A percentile compares a stretch with the other conserved stretches of the same genome.
Conservation (phyloP, 2,888 invertebrate genomes). For the Syrphus vitripennis region DNA sequence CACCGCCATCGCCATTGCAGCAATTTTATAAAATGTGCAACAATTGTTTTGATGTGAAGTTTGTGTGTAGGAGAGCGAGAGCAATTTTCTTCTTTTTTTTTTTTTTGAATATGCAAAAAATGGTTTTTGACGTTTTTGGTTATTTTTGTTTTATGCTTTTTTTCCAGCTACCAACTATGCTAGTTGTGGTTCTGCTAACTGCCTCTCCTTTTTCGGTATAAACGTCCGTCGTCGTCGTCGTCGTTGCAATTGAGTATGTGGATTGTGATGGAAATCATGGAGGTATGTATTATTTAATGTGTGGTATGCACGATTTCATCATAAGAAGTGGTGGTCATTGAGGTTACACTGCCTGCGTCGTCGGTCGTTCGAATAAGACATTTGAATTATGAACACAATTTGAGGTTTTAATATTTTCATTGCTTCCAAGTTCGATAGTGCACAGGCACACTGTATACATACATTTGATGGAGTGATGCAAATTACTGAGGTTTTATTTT, state of each 20-base stretch:
- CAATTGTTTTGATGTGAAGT: conserved; percentile 59
- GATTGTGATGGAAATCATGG: conserved; percentile 39
- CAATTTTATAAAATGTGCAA: conserved; percentile 51
- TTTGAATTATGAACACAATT: conserved; percentile 15
- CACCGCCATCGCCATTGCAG: not conserved
- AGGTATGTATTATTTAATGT: conserved; percentile 52
- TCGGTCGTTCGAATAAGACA: not conserved
- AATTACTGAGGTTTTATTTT: conserved; percentile 18
- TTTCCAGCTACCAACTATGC: not conserved
- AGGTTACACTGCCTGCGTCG: conserved; percentile 7
- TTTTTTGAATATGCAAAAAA: conserved; percentile 59
- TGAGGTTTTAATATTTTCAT: conserved; percentile 17
- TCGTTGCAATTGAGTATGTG: not conserved
- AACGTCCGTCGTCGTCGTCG: conserved; percentile 2
- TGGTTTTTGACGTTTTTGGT: conserved; percentile 59
- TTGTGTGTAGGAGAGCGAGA: conserved; percentile 51
- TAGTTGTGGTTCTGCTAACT: not conserved
- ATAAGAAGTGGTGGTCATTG: conserved; percentile 57
- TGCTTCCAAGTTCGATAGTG: conserved; percentile 7
- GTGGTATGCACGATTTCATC: conserved; percentile 64
- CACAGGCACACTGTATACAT: not conserved
- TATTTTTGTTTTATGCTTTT: conserved; percentile 35
- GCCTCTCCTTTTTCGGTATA: conserved; percentile 57
- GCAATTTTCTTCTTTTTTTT: conserved; percentile 61
- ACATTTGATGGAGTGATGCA: not conserved